Conservation (phyloP, 2,113 vertebrate species). For the Bucco capensis region DNA sequence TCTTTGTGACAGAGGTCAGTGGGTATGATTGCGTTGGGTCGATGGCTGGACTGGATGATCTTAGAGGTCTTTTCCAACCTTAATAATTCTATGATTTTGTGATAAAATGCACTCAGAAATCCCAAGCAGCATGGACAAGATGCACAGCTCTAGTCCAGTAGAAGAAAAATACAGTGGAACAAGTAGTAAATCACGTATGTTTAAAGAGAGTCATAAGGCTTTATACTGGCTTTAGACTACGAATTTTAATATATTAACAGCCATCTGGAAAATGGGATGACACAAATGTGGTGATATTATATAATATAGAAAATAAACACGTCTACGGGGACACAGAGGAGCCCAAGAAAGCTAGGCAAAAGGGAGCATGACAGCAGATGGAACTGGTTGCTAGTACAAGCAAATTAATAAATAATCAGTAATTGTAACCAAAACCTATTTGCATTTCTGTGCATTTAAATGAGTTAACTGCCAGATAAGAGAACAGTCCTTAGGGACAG, state of each 20-base stretch:
- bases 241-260: background rate
- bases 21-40: too few species aligned
- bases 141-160: background rate
- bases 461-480: background rate
- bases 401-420: background rate
- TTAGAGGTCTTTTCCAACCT: too few species aligned
- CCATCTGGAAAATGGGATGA: background rate
- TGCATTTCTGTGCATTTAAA: background rate
- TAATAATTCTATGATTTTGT: background rate
- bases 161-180: background rate
- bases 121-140: background rate
- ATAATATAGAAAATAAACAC: background rate
- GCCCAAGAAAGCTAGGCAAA: background rate
- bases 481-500: background rate
- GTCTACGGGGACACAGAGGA: background rate
- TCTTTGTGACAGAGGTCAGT: too few species aligned
- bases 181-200: background rate
- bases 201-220: background rate
- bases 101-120: background rate
- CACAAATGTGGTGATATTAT: background rate
- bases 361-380: background rate
- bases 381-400: background rate
- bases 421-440: background rate
- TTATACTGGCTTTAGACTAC: background rate
- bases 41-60: too few species aligned